A percentile compares a stretch with the other conserved stretches of the same genome.
These are phyloP conservation scores for Eristalinus sepulchralis DNA, from an alignment of 2,888 invertebrate species.

Conservation along the genomic window DNA sequence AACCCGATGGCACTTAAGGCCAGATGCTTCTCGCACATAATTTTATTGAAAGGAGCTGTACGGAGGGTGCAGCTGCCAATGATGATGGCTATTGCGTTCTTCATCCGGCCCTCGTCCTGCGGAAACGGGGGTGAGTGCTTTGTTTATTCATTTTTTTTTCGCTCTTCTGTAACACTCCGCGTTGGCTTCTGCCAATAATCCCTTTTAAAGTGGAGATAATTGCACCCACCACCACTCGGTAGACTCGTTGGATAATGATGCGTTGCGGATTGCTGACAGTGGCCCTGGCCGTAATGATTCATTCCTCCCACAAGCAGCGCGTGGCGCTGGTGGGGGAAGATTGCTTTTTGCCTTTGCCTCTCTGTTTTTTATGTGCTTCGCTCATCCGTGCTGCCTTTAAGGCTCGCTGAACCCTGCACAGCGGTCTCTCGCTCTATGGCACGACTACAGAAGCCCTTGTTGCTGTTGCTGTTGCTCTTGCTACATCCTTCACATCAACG, in stretches of 20 bases:
- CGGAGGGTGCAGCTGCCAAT: constrained; percentile 10
- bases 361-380: constrained; percentile 41
- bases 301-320: not conserved
- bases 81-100: constrained; percentile 5
- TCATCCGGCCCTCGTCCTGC: not conserved
- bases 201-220: constrained; percentile 61
- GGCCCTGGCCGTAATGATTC: constrained; percentile 53
- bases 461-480: constrained; percentile 8
- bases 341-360: constrained; percentile 39
- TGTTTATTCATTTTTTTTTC: constrained; percentile 9
- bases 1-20: constrained; percentile 49
- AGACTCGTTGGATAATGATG: constrained; percentile 59
- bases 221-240: constrained; percentile 36
- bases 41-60: constrained; percentile 15
- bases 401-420: not conserved
- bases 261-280: constrained; percentile 62
- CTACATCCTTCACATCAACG: constrained; percentile 25
- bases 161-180: not conserved
- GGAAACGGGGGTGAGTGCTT: not conserved
- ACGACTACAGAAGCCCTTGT: constrained; percentile 16
- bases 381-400: constrained; percentile 28
- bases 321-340: constrained; percentile 2
- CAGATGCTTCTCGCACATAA: constrained; percentile 62
- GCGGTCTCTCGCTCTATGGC: not conserved
- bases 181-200: constrained; percentile 48